Evolutionary conservation across 1,140 invertebrate genomes (phyloP), one percentile per base, ranked within the genome.

Genomic region (Paralvinella palmiformis): DNA sequence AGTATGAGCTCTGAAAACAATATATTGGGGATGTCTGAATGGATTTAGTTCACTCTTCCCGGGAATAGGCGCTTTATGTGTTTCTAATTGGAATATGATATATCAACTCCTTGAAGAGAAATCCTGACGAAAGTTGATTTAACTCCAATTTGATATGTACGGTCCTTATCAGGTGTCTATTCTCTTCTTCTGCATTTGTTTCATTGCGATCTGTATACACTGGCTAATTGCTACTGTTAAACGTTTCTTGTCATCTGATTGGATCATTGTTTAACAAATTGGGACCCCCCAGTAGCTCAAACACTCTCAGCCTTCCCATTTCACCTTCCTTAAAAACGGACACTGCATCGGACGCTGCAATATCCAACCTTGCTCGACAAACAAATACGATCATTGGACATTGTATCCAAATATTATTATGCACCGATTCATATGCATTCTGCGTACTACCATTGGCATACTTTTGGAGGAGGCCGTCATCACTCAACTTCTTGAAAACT

Each of bases 1-100:
- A 52, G 48, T 52, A 52, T n/a, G n/a, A 52, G 48, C 48, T 52
- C 2, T 52, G 17, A 52, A 13, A 52, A 17, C 48, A 52, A 52
- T 27, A 22, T 22, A 52, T 3, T 52, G 24, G 13, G 31, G 2
- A 52, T 52, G 31, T 52, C 20, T 52, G 2, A n/a, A n/a, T 52
- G 48, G 31, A 27, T 17, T 17, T 52, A 20, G 48, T 52, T 29
- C 48, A 52, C 17, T 52, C 31, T 52, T 29, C 31, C 31, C 7
- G 10, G 13, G 5, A 22, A 52, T 52, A 52, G 24, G 48, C 31
- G 13, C 48, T 52, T 20, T n/a, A 52, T 52, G 48, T 52, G 48
- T 52, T 52, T 29, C 48, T 27, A 52, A 52, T 52, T 52, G 24
- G 5, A 52, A 22, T 4, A 13, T 20, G 17, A 52, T 52, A 52